Conservation (phyloP, 2,888 invertebrate species). For the Hoplodrina blanda region DNA sequence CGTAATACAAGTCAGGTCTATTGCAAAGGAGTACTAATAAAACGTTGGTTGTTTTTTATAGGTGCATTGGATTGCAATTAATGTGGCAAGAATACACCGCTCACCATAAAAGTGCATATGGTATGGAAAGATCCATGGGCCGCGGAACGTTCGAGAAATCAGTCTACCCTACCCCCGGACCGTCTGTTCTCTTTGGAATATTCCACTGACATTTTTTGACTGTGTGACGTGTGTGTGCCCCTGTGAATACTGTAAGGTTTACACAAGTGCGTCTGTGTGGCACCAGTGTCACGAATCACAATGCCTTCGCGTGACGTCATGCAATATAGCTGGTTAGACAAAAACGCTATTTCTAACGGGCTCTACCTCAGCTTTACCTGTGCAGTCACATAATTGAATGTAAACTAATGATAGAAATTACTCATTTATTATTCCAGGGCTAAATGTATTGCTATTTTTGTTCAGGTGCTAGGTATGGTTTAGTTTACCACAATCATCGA, state of each 20-base stretch:
- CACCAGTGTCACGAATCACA: constrained; percentile 36
- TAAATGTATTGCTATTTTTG: not conserved
- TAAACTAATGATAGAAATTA: not conserved
- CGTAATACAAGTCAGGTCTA: constrained; percentile 49
- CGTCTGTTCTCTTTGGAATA: constrained; percentile 74
- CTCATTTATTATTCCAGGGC: not conserved
- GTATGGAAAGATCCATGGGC: constrained; percentile 58
- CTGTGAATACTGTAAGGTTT: constrained; percentile 62
- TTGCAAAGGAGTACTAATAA: constrained; percentile 36
- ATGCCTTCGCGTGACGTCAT: constrained; percentile 27
- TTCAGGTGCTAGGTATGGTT: constrained; percentile 6
- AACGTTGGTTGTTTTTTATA: constrained; percentile 24
- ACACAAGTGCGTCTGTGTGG: constrained; percentile 67
- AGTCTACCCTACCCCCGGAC: constrained; percentile 65
- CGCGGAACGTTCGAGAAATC: constrained; percentile 79
- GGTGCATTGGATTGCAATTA: constrained; percentile 32
- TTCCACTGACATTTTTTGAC: constrained; percentile 83
- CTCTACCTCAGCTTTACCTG: constrained; percentile 3
- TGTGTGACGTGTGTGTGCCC: constrained; percentile 69
- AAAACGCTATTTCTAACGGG: constrained; percentile 4
- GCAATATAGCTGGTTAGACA: not conserved
- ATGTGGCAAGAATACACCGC: constrained; percentile 16
- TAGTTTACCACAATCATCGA: not conserved
- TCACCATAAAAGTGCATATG: constrained; percentile 56
- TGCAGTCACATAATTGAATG: constrained; percentile 2